Evolutionary conservation across 2,888 invertebrate species (phyloP), one percentile per base, ranked within the genome.

Genomic region (Drosophila seclusa): DNA sequence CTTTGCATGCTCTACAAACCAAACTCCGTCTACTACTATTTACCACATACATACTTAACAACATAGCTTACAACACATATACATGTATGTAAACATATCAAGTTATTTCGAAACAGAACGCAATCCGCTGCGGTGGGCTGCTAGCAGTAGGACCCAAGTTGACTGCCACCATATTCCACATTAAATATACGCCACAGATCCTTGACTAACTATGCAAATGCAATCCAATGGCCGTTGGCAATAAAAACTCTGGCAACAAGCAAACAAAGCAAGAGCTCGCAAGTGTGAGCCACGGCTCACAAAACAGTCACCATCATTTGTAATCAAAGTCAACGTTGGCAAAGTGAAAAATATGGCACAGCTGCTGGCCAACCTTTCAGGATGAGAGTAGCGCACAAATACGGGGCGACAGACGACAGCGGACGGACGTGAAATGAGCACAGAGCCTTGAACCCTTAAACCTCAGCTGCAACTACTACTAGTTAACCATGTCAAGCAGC

Each of bases 271-370:
- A 54, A 65, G 54, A 45, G 42, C 62, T 32, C 49, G 72, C 62
- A 65, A 72, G 59, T 73, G 63, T 58, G 59, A 60, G 60, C 36
- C 64, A 59, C 49, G 54, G 42, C 55, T 54, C 50, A 45, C 53
- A 60, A 62, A 65, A 57, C 71, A 69, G 64, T 58, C 73, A 67
- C 82, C 76, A 81, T 89, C 83, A 89, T 79, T 87, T 85, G 78
- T 79, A 82, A 85, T 89, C 89, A 89, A 83, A 84, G 79, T 80
- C 82, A 83, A 67, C 71, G 73, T 63, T 59, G 75, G 68, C 73
- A 76, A 76, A 59, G 59, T 68, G 68, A 67, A 80, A 68, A 69
- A 76, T 73, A 67, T 68, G 62, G 59, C 80, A 78, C 66, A 81
- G 52, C 73, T 54, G 63, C 40, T 62, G 62, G 81, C 45, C 74